Evolutionary conservation across 2,113 vertebrate genomes (phyloP).

Genomic region (Trogon surrucura): DNA sequence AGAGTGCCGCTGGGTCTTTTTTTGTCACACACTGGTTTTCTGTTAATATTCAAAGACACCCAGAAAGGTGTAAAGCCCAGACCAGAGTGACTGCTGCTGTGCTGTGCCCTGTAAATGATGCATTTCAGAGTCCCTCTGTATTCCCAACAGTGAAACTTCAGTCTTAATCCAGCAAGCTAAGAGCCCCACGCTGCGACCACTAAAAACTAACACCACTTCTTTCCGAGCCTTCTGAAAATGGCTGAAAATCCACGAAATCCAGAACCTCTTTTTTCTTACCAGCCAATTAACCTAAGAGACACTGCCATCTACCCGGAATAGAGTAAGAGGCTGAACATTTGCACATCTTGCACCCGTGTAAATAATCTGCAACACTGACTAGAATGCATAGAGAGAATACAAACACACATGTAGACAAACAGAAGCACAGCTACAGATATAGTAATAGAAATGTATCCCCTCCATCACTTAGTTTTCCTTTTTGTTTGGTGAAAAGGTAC

Average conservation of each 20-base stretch:
- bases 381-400: neutral
- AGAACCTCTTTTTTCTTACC: neutral
- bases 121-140: neutral
- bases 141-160: neutral
- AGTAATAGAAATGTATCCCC: neutral
- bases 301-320: neutral
- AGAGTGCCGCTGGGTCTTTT: neutral
- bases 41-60: neutral
- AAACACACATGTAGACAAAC: neutral
- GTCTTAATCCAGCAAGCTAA: neutral
- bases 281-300: neutral
- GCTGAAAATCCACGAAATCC: neutral
- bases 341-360: neutral
- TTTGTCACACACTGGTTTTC: fast-evolving
- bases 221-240: neutral
- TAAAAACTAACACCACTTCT: neutral
- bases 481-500: neutral
- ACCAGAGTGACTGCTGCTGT: neutral
- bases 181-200: neutral
- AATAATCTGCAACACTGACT: neutral
- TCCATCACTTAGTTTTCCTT: neutral
- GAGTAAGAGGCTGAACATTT: neutral
- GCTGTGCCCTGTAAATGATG: neutral
- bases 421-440: fast-evolving
- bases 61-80: neutral